These are phyloP conservation scores for Cyanoramphus novaezelandiae DNA, from an alignment of 2,113 vertebrate genomes.

Conservation along the genomic window DNA sequence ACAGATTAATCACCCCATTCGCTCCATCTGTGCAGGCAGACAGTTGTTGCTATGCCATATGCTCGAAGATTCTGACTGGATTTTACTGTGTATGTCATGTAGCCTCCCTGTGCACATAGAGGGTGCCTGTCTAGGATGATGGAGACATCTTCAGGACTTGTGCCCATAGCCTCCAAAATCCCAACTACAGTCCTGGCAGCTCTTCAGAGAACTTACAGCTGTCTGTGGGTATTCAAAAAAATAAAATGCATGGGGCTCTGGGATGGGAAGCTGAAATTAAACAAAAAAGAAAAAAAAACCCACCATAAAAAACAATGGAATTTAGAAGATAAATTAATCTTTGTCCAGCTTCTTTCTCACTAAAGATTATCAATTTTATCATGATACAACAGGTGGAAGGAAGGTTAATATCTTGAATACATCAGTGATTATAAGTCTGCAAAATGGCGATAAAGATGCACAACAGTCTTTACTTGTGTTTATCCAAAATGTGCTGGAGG, in stretches of 20 bases:
- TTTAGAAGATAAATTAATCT: neutral
- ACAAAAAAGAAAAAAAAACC: rapidly evolving
- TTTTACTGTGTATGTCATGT: neutral
- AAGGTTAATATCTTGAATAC: neutral
- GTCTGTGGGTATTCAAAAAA: neutral
- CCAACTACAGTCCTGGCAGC: neutral
- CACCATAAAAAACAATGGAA: neutral
- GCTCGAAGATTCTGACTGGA: neutral
- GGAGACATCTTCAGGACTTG: neutral
- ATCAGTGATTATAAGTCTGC: neutral
- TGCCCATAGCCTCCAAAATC: neutral
- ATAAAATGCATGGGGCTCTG: neutral
- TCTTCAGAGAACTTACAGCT: neutral
- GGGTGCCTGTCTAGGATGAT: neutral
- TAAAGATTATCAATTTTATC: neutral
- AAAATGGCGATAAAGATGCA: neutral
- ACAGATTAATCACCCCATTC: slow-evolving; percentile 17
- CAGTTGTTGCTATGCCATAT: slow-evolving; percentile 30
- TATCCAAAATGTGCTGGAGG: neutral
- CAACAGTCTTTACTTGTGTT: neutral
- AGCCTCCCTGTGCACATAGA: neutral
- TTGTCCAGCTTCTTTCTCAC: neutral
- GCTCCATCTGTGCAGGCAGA: slow-evolving; percentile 30
- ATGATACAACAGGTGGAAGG: neutral
- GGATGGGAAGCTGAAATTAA: neutral